phyloP scores from a whole-genome alignment of 2,888 invertebrate genomes.

The Drosophila pseudotalamancana region DNA sequence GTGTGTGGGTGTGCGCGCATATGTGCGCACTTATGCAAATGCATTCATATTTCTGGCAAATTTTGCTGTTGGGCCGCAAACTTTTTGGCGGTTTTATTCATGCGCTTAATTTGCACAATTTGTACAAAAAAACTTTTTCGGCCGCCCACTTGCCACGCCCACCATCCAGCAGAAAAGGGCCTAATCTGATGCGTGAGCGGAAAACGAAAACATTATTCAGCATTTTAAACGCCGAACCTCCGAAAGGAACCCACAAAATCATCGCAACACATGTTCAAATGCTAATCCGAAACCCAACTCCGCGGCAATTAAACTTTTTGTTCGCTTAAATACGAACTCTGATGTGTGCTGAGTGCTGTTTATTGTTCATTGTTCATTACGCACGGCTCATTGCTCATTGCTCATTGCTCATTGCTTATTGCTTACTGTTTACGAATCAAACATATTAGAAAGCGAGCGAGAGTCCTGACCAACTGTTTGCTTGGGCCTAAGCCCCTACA shows the following conservation, averaged over 20 bases:
- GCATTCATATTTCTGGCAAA: conserved; percentile 33
- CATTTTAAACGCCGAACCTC: conserved; percentile 3
- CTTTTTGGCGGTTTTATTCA: conserved; percentile 45
- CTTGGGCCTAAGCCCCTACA: too few species aligned
- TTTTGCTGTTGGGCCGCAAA: conserved; percentile 26
- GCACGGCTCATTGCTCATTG: too few species aligned
- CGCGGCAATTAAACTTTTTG: not conserved
- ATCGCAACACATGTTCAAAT: conserved; percentile 13
- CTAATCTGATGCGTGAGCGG: conserved; percentile 29
- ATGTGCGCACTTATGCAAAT: conserved; percentile 11
- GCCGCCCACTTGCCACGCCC: conserved; percentile 1
- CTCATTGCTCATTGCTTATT: too few species aligned
- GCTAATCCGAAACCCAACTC: not conserved
- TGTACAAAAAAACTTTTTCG: conserved; percentile 47
- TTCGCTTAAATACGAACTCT: not conserved
- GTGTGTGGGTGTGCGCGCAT: not conserved
- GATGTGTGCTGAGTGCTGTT: not conserved
- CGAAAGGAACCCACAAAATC: not conserved
- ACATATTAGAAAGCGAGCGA: too few species aligned
- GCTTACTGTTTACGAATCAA: too few species aligned
- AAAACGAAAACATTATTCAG: conserved; percentile 16
- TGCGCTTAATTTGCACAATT: conserved; percentile 61
- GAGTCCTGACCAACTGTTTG: too few species aligned
- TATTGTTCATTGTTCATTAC: too few species aligned
- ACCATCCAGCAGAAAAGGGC: conserved; percentile 18